Conservation (phyloP, 2,113 vertebrate genomes). For the Oncorhynchus nerka region DNA sequence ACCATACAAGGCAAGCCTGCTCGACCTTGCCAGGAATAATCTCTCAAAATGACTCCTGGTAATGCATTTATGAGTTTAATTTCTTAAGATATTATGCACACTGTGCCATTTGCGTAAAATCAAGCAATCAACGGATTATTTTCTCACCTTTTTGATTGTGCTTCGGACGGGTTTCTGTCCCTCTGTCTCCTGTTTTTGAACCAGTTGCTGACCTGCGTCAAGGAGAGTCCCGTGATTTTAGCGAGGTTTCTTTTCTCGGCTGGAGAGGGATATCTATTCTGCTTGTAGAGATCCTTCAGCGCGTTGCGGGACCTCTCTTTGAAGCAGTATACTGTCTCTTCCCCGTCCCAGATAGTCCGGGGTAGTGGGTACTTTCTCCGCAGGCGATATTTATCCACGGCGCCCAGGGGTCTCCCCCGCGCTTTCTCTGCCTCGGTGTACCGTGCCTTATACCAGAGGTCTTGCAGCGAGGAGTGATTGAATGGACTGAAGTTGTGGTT, state of each 20-base stretch:
- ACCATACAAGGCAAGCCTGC: slow-evolving; percentile 2
- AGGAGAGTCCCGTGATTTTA: slow-evolving; percentile 96
- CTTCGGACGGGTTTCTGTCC: slow-evolving; percentile 95
- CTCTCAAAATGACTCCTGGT: slow-evolving; percentile 10
- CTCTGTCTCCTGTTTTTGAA: slow-evolving; percentile 98
- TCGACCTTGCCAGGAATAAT: neutral
- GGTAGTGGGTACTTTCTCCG: slow-evolving; percentile 97
- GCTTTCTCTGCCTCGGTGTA: slow-evolving; percentile 97
- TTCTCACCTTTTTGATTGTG: slow-evolving; percentile 93
- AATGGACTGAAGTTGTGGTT: slow-evolving; percentile 94
- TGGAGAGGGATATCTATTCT: slow-evolving; percentile 96
- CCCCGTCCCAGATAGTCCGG: slow-evolving; percentile 99
- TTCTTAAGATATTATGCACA: neutral
- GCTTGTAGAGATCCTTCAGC: slow-evolving; percentile 96
- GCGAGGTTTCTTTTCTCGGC: slow-evolving; percentile 96
- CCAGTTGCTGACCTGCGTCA: slow-evolving; percentile 99
- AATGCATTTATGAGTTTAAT: neutral
- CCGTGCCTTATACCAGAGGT: slow-evolving; percentile 98
- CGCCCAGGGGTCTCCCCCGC: slow-evolving; percentile 94
- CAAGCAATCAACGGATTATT: neutral
- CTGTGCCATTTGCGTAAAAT: neutral
- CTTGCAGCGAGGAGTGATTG: slow-evolving; percentile 95
- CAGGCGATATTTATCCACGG: slow-evolving; percentile 98
- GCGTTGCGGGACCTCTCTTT: slow-evolving; percentile 98
- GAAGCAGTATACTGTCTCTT: slow-evolving; percentile 99